A percentile compares a stretch with the other conserved stretches of the same genome.
These are phyloP conservation scores for Hozukius guyotensis DNA, from an alignment of 2,797 vertebrate genomes.

Conservation along the genomic window DNA sequence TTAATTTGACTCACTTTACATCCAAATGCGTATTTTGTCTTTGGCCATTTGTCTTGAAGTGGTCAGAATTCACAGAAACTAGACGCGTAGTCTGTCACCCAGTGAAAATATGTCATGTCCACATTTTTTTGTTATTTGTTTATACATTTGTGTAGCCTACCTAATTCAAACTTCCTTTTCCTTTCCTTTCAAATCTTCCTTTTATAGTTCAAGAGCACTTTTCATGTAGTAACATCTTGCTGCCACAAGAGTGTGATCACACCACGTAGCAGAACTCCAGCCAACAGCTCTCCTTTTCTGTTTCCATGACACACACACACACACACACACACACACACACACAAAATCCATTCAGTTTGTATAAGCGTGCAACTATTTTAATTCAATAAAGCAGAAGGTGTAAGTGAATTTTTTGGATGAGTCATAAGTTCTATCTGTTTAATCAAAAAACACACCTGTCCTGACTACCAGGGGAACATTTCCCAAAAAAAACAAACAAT, in stretches of 20 bases:
- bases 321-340: slow-evolving; percentile 1
- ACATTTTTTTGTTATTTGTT: background rate
- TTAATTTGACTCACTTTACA: too few species aligned
- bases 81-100: background rate
- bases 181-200: too few species aligned
- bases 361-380: slow-evolving; percentile 41
- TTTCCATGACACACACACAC: slow-evolving; percentile 14
- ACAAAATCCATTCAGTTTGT: slow-evolving; percentile 26
- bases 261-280: slow-evolving; percentile 10
- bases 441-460: slow-evolving; percentile 25
- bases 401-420: slow-evolving; percentile 15
- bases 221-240: slow-evolving; percentile 44
- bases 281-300: background rate
- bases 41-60: too few species aligned
- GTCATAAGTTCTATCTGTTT: background rate
- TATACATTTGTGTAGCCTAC: background rate
- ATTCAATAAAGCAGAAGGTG: slow-evolving; percentile 25
- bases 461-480: slow-evolving; percentile 4
- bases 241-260: slow-evolving; percentile 71
- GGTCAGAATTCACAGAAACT: too few species aligned
- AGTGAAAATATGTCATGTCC: background rate
- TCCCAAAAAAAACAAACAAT: slow-evolving; percentile 43
- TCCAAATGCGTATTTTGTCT: too few species aligned
- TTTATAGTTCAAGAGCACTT: background rate
- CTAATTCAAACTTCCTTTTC: background rate